Conservation (phyloP, 1,140 invertebrate genomes). For the Nasonia vitripennis region DNA sequence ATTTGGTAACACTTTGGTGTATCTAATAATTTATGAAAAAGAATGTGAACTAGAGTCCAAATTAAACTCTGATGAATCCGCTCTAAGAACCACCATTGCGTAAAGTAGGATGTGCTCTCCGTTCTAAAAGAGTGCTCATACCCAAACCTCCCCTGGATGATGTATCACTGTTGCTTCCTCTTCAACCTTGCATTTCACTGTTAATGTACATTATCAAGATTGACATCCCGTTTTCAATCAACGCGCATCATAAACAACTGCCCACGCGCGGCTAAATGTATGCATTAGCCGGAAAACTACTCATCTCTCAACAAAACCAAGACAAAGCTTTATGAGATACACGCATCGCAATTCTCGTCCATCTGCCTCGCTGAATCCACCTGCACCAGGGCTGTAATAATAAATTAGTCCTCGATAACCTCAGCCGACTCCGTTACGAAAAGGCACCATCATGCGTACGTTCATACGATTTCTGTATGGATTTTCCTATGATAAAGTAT, state of each 20-base stretch:
- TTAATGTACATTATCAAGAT: neutral
- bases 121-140: too few species aligned
- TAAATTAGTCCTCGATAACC: neutral
- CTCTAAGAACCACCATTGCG: too few species aligned
- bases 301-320: neutral
- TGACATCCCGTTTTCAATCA: neutral
- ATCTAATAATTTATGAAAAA: too few species aligned
- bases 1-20: too few species aligned
- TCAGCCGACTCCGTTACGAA: too few species aligned
- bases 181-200: neutral
- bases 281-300: neutral
- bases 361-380: neutral
- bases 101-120: too few species aligned
- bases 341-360: neutral
- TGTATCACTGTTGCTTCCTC: too few species aligned
- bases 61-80: too few species aligned
- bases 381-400: neutral
- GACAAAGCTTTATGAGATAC: neutral
- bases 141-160: too few species aligned
- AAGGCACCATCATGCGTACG: too few species aligned
- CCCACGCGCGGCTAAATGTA: neutral
- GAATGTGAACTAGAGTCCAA: too few species aligned
- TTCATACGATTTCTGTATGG: too few species aligned
- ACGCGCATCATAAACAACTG: neutral
- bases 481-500: neutral